A percentile compares a stretch with the other conserved stretches of the same genome.
These are phyloP conservation scores for Hetaerina americana DNA, from an alignment of 1,140 invertebrate genomes.

Conservation along the genomic window DNA sequence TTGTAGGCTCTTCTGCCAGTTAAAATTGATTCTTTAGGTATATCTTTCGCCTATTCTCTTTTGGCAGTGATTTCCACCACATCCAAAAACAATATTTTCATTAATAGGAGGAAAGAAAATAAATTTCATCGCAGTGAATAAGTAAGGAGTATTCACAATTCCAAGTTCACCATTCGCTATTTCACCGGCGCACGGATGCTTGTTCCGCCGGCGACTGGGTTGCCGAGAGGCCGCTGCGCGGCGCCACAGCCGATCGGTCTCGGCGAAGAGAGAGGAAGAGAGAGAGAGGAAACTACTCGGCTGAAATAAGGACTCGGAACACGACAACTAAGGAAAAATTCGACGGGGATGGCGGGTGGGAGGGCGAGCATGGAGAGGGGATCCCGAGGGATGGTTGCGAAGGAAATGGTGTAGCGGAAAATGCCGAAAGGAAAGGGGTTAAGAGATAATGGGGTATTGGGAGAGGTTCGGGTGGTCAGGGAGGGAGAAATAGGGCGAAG, in stretches of 20 bases:
- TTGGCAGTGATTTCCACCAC: too few species aligned
- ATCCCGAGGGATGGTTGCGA: background rate
- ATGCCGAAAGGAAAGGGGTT: background rate
- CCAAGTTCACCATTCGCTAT: too few species aligned
- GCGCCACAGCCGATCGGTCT: background rate
- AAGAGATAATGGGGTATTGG: background rate
- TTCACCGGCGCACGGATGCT: background rate
- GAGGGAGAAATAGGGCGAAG: background rate
- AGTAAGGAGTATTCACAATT: too few species aligned
- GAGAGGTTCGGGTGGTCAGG: background rate
- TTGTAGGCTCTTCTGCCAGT: too few species aligned
- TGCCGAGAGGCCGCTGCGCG: background rate
- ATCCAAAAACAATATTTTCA: too few species aligned
- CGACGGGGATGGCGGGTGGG: background rate
- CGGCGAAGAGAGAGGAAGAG: background rate
- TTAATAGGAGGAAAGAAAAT: too few species aligned
- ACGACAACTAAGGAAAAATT: too few species aligned
- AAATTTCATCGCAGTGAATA: too few species aligned
- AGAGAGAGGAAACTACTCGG: background rate
- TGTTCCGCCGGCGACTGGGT: background rate
- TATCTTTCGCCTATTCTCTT: too few species aligned
- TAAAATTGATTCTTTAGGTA: too few species aligned
- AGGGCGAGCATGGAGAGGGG: background rate
- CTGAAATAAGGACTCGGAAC: background rate
- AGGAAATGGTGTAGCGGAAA: background rate